A percentile compares a stretch with the other conserved stretches of the same genome.
These are phyloP conservation scores for Trimorus sp. DNA, from an alignment of 2,888 invertebrate species.

Conservation along the genomic window DNA sequence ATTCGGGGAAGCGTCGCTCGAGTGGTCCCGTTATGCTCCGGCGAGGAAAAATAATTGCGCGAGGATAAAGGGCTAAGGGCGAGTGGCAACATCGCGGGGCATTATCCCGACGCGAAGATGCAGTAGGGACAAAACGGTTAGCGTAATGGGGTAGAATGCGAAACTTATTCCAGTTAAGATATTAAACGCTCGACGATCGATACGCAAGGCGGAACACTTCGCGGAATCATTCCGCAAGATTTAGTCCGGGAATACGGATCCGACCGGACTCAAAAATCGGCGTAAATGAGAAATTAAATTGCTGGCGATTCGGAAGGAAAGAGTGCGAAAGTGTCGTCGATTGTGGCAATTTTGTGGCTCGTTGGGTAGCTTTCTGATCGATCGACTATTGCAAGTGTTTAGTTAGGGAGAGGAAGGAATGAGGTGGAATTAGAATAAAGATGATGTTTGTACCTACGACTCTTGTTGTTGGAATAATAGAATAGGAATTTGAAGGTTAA, in stretches of 20 bases:
- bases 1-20: conserved; percentile 58
- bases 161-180: conserved; percentile 76
- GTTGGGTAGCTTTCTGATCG: conserved; percentile 33
- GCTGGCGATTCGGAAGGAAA: conserved; percentile 34
- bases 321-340: conserved; percentile 45
- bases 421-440: too few relatives aligned
- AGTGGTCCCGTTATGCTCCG: conserved; percentile 73
- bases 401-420: too few relatives aligned
- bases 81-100: conserved; percentile 66
- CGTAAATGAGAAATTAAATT: conserved; percentile 41
- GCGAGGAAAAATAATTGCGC: conserved; percentile 74
- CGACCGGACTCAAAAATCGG: conserved; percentile 54
- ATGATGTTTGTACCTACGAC: too few relatives aligned
- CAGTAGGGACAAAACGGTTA: conserved; percentile 74
- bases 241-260: conserved; percentile 59
- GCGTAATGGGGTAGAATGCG: conserved; percentile 76
- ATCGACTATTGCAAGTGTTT: not conserved
- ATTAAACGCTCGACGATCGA: conserved; percentile 72
- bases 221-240: conserved; percentile 65
- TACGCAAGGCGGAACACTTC: conserved; percentile 64
- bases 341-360: conserved; percentile 44
- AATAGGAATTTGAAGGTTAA: too few relatives aligned
- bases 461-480: too few relatives aligned
- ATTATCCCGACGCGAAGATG: conserved; percentile 73
- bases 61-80: conserved; percentile 69